These are phyloP conservation scores for Carapus acus DNA, from an alignment of 2,797 vertebrate species.

Conservation along the genomic window DNA sequence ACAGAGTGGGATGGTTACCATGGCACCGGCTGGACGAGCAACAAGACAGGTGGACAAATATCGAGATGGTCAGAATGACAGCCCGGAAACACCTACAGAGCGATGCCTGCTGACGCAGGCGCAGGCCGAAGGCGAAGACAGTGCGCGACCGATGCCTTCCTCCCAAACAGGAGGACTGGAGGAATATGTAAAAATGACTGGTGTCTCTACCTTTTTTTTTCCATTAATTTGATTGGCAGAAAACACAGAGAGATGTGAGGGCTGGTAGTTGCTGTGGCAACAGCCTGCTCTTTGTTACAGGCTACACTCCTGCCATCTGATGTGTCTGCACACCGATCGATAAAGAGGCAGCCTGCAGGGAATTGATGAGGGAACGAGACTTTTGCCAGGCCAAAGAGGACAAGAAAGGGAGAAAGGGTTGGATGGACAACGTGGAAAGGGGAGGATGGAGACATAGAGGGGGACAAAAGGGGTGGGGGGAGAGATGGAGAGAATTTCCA, in stretches of 20 bases:
- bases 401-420: constrained; percentile 38
- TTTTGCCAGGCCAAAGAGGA: constrained; percentile 51
- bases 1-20: constrained; percentile 59
- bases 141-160: constrained; percentile 39
- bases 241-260: constrained; percentile 64
- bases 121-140: constrained; percentile 28
- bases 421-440: constrained; percentile 46
- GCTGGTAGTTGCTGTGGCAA: constrained; percentile 76
- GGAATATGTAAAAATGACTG: constrained; percentile 34
- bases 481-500: constrained; percentile 18
- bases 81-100: constrained; percentile 53
- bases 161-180: constrained; percentile 8
- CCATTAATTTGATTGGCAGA: constrained; percentile 73
- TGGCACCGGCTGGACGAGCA: constrained; percentile 55
- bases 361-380: constrained; percentile 52
- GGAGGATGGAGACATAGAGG: constrained; percentile 44
- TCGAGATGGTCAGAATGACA: constrained; percentile 48
- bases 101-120: constrained; percentile 16
- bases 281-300: constrained; percentile 72
- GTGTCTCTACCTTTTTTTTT: constrained; percentile 34
- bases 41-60: constrained; percentile 65
- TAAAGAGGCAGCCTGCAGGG: constrained; percentile 60
- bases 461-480: constrained; percentile 31
- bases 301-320: constrained; percentile 72
- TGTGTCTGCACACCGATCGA: constrained; percentile 67